These are phyloP conservation scores for Larimichthys polyactis DNA, from an alignment of 2,113 vertebrate species.

Conservation along the genomic window DNA sequence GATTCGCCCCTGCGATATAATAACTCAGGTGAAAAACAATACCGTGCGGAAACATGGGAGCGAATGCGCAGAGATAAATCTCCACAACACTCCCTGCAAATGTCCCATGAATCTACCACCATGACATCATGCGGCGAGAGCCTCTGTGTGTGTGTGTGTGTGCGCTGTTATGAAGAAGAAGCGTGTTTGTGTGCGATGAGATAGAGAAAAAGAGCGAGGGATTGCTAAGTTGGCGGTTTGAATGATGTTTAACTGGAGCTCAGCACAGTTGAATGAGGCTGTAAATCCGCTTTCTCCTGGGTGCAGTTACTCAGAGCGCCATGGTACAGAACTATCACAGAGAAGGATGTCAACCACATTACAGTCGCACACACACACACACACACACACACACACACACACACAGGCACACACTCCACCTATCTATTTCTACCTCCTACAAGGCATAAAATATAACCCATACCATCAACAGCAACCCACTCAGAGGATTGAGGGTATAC, in stretches of 20 bases:
- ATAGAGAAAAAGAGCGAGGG: conserved; percentile 24
- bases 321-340: conserved; percentile 55
- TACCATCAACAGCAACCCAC: conserved; percentile 70
- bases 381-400: not conserved
- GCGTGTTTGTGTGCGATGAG: conserved; percentile 8
- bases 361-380: conserved; percentile 8
- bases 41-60: not conserved
- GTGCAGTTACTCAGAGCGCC: conserved; percentile 71
- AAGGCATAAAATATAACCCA: conserved; percentile 59
- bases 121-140: conserved; percentile 2
- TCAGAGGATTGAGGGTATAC: conserved; percentile 62
- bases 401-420: conserved; percentile 13
- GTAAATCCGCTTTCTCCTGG: conserved; percentile 73
- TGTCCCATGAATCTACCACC: conserved; percentile 31
- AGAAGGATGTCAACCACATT: conserved; percentile 66
- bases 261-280: conserved; percentile 71
- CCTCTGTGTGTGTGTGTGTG: not conserved
- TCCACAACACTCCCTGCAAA: conserved; percentile 34
- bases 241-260: conserved; percentile 75
- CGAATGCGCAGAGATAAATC: conserved; percentile 35
- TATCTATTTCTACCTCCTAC: conserved; percentile 45
- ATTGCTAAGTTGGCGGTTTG: conserved; percentile 62
- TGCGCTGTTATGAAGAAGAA: not conserved
- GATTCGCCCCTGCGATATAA: conserved; percentile 24
- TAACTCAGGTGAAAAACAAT: conserved; percentile 48